phyloP scores from a whole-genome alignment of 2,797 vertebrate species.

The Lepus oiostolus region DNA sequence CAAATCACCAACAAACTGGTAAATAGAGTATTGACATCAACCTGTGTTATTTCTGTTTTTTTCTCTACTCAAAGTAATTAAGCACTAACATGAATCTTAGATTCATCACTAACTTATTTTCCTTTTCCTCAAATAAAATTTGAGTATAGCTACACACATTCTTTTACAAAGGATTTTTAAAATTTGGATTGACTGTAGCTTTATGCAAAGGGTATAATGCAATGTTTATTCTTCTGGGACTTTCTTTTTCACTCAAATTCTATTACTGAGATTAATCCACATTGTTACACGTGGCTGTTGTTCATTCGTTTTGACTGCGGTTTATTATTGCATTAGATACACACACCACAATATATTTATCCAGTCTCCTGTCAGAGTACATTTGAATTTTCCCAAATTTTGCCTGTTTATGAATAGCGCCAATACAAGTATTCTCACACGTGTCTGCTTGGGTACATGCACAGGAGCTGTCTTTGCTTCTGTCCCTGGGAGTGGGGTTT shows the following conservation, averaged over 20 bases:
- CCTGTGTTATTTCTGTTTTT: background rate
- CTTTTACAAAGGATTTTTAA: conserved; percentile 54
- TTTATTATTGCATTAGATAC: conserved; percentile 49
- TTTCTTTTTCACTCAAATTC: conserved; percentile 65
- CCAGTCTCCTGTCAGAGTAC: background rate
- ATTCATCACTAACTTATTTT: conserved; percentile 12
- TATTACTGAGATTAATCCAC: conserved; percentile 46
- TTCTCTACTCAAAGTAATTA: background rate
- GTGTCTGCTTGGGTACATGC: background rate
- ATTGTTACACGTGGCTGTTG: background rate
- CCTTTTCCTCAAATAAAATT: conserved; percentile 45
- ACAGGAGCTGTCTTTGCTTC: background rate
- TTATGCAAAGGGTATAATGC: background rate
- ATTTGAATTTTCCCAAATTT: background rate
- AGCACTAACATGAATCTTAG: background rate
- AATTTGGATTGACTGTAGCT: conserved; percentile 65
- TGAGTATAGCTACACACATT: conserved; percentile 19
- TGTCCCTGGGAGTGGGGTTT: background rate
- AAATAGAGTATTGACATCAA: background rate
- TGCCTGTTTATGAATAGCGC: background rate
- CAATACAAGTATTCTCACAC: background rate
- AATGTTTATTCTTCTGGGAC: conserved; percentile 48
- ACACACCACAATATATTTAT: background rate
- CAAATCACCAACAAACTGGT: conserved; percentile 18
- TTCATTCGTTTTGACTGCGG: conserved; percentile 63